Conservation (phyloP, 35 echinoderm and acorn worm genomes). For the Ophiothrix spiculata region DNA sequence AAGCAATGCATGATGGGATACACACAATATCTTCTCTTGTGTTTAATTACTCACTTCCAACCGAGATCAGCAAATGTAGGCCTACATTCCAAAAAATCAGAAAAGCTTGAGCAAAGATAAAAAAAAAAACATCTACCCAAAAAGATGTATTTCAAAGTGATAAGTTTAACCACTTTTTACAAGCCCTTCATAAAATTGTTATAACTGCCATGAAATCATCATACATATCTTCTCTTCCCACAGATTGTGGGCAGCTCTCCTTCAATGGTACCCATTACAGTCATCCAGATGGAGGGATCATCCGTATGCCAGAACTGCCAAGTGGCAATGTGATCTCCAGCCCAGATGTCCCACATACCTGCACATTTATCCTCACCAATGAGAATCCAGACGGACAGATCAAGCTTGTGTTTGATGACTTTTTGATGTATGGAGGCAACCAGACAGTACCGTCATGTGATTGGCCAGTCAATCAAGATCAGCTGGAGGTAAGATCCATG, state of each 20-base stretch:
- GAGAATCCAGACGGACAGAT: background rate
- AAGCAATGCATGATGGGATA: too few species aligned
- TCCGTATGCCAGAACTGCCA: background rate
- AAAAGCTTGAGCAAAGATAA: too few species aligned
- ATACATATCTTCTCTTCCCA: background rate
- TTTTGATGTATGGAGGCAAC: slow-evolving; percentile 24
- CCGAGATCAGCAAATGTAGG: too few species aligned
- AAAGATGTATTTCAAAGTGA: too few species aligned
- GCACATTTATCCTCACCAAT: slow-evolving; percentile 21
- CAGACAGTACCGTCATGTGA: background rate
- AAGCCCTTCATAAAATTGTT: too few species aligned
- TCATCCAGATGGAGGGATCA: background rate
- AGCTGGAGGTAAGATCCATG: slow-evolving; percentile 20
- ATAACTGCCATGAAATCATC: too few species aligned
- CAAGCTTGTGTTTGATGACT: slow-evolving; percentile 36
- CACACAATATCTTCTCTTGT: too few species aligned
- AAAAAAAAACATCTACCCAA: too few species aligned
- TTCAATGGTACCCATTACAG: background rate
- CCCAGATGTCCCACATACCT: slow-evolving; percentile 1
- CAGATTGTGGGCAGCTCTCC: background rate
- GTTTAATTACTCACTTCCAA: too few species aligned
- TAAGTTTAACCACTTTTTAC: too few species aligned
- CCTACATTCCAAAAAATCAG: too few species aligned
- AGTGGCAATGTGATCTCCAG: background rate
- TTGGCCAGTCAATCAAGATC: slow-evolving; percentile 11